A percentile compares a stretch with the other conserved stretches of the same genome.
Evolutionary conservation across 1,140 invertebrate species (phyloP).

Genomic region (Saxidomus purpurata): DNA sequence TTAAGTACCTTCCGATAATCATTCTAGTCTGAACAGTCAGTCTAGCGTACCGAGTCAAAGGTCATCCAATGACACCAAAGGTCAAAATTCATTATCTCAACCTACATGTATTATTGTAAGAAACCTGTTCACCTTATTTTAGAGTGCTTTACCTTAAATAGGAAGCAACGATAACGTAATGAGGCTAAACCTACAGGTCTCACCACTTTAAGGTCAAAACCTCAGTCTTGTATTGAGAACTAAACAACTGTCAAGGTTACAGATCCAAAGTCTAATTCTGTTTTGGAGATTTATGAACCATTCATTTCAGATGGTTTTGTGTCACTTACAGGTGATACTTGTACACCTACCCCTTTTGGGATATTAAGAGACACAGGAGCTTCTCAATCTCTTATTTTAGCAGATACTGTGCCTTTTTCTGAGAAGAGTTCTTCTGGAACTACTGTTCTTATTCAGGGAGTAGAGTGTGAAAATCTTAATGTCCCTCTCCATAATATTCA

Average conservation of each 20-base stretch:
- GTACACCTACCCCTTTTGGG: slow-evolving; percentile 2
- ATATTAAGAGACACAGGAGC: slow-evolving; percentile 27
- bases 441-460: slow-evolving; percentile 30
- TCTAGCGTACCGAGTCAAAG: background rate
- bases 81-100: slow-evolving; percentile 40
- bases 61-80: slow-evolving; percentile 17
- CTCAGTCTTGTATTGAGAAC: slow-evolving; percentile 28
- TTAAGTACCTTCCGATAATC: background rate
- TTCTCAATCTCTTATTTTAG: slow-evolving; percentile 46
- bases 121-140: slow-evolving; percentile 21
- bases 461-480: slow-evolving; percentile 31
- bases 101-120: slow-evolving; percentile 38
- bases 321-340: slow-evolving; percentile 22
- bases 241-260: background rate
- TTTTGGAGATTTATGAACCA: slow-evolving; percentile 41
- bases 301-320: slow-evolving; percentile 40
- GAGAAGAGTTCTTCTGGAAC: slow-evolving; percentile 29
- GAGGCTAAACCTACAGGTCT: slow-evolving; percentile 35
- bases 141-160: slow-evolving; percentile 25
- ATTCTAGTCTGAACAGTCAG: background rate
- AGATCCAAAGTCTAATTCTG: slow-evolving; percentile 20
- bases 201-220: slow-evolving; percentile 26
- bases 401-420: slow-evolving; percentile 41
- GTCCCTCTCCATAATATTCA: slow-evolving; percentile 64
- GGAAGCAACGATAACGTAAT: slow-evolving; percentile 29